Percentiles rank a stretch among this genome's conserved stretches.
Conservation (phyloP, 2,888 invertebrate species). For the Ethmia dodecea region DNA sequence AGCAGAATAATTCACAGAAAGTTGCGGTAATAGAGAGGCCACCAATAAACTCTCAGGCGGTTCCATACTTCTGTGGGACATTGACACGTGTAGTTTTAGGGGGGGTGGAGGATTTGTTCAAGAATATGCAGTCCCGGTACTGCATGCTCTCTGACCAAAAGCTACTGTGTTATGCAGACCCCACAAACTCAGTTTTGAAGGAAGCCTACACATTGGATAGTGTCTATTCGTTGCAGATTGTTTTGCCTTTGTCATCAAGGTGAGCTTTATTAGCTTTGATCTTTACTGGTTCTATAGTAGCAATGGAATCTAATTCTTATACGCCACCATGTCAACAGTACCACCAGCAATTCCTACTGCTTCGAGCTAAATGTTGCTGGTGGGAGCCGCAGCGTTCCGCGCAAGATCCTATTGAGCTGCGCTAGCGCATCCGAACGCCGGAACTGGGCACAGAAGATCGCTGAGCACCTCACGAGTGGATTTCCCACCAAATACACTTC, state of each 20-base stretch:
- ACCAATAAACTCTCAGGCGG: conserved; percentile 58
- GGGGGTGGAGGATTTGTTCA: conserved; percentile 84
- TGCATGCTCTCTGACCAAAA: conserved; percentile 85
- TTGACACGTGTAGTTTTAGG: conserved; percentile 78
- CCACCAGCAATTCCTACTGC: conserved; percentile 78
- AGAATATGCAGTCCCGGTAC: conserved; percentile 85
- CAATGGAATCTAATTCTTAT: neutral
- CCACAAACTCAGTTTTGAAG: conserved; percentile 81
- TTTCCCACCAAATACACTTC: conserved; percentile 81
- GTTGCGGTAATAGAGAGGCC: conserved; percentile 68
- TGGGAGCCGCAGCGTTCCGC: conserved; percentile 49
- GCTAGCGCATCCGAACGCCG: conserved; percentile 73
- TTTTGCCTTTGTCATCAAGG: conserved; percentile 74
- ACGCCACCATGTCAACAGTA: conserved; percentile 29
- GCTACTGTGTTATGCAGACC: conserved; percentile 85
- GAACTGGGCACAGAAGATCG: conserved; percentile 87
- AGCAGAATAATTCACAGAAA: conserved; percentile 34
- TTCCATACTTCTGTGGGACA: conserved; percentile 77
- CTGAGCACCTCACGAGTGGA: conserved; percentile 83
- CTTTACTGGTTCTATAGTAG: neutral
- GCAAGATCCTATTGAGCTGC: conserved; percentile 77
- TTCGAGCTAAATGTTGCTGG: conserved; percentile 78
- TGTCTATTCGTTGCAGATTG: conserved; percentile 80
- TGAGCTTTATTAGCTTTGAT: conserved; percentile 25
- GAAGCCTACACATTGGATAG: conserved; percentile 83